These are phyloP conservation scores for Erithacus rubecula DNA, from an alignment of 2,797 vertebrate species.

Conservation along the genomic window DNA sequence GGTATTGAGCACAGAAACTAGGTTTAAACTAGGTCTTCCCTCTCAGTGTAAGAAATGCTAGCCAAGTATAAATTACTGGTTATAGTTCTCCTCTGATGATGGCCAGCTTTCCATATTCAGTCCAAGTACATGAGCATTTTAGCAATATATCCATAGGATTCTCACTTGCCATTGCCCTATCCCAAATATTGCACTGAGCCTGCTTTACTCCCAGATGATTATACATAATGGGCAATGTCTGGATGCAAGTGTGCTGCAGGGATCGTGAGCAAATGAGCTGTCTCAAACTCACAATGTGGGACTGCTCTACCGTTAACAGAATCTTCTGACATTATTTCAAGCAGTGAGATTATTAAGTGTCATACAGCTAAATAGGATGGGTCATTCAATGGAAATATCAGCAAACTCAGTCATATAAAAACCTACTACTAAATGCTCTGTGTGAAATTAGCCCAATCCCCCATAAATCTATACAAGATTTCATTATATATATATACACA, in stretches of 20 bases:
- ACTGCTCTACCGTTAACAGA: constrained; percentile 41
- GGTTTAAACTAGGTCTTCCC: background rate
- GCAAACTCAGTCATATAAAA: constrained; percentile 23
- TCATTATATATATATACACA: background rate
- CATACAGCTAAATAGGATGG: background rate
- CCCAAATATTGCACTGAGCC: constrained; percentile 31
- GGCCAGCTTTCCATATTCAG: background rate
- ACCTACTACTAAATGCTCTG: background rate
- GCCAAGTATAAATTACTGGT: background rate
- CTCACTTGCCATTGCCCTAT: background rate
- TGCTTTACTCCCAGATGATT: constrained; percentile 38
- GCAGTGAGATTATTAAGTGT: constrained; percentile 52
- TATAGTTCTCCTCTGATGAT: background rate
- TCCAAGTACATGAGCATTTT: background rate
- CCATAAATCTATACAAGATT: background rate
- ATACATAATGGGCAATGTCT: constrained; percentile 49
- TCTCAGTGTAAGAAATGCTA: background rate
- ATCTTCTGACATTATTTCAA: constrained; percentile 50
- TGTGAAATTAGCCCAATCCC: background rate
- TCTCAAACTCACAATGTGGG: constrained; percentile 47
- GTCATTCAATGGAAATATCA: constrained; percentile 34
- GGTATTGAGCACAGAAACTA: background rate
- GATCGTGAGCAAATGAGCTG: constrained; percentile 57
- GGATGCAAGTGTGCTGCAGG: constrained; percentile 33
- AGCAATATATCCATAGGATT: background rate